Percentiles rank a stretch among this genome's conserved stretches.
Evolutionary conservation across 1,140 invertebrate genomes (phyloP).

Genomic region (Halotydeus destructor): DNA sequence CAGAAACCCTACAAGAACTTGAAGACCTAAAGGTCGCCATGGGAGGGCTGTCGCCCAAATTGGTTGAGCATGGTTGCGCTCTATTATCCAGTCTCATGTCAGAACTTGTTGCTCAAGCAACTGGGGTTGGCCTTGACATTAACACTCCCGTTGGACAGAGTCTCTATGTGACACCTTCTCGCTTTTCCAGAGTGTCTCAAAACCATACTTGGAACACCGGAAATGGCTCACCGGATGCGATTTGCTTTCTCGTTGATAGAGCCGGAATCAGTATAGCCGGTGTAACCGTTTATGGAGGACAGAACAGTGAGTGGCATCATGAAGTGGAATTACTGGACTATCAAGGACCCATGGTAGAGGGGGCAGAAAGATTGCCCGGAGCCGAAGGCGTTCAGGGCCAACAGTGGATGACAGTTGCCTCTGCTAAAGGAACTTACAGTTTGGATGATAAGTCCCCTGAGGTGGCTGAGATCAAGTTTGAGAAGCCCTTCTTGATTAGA

Average conservation of each 20-base stretch:
- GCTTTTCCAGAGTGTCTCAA: constrained; percentile 70
- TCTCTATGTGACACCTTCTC: constrained; percentile 59
- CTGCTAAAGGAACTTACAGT: constrained; percentile 44
- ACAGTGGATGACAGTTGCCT: constrained; percentile 49
- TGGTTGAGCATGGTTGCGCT: constrained; percentile 65
- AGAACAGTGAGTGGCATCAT: constrained; percentile 46
- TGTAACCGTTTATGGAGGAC: constrained; percentile 67
- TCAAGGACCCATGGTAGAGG: not conserved
- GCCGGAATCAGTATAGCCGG: constrained; percentile 71
- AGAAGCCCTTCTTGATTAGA: constrained; percentile 61
- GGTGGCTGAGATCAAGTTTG: constrained; percentile 73
- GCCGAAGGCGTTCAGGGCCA: constrained; percentile 14
- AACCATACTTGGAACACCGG: constrained; percentile 87
- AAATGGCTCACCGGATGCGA: constrained; percentile 85
- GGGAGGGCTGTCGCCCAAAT: constrained; percentile 33
- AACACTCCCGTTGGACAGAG: constrained; percentile 25
- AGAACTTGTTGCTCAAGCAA: constrained; percentile 59
- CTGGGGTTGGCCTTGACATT: constrained; percentile 20
- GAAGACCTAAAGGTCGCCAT: not conserved
- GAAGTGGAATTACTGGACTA: constrained; percentile 66
- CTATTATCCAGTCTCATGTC: constrained; percentile 61
- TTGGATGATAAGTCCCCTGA: constrained; percentile 46
- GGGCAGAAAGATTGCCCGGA: too few relatives aligned
- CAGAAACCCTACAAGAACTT: constrained; percentile 33
- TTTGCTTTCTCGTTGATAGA: constrained; percentile 79